These are phyloP conservation scores for Tupiocoris notatus DNA, from an alignment of 2,888 invertebrate genomes.

Conservation along the genomic window DNA sequence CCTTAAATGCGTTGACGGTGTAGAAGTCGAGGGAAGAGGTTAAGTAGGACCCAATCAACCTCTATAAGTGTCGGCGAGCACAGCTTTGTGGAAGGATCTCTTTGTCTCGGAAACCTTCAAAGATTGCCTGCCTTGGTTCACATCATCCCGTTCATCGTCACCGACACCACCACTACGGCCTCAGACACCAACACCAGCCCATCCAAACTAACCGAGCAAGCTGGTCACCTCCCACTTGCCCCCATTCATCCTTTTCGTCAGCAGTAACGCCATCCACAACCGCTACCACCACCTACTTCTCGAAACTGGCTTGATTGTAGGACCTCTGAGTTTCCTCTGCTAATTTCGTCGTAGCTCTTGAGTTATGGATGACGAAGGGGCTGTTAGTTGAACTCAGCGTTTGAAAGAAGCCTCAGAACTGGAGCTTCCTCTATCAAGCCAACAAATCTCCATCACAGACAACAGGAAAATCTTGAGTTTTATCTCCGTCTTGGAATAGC, in stretches of 20 bases:
- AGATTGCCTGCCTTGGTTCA: constrained; percentile 21
- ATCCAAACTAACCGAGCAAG: neutral
- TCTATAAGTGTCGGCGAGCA: constrained; percentile 12
- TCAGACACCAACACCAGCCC: neutral
- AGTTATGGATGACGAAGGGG: constrained; percentile 38
- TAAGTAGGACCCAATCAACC: constrained; percentile 28
- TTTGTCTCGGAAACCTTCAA: constrained; percentile 26
- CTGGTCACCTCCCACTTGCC: neutral
- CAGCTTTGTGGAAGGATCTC: constrained; percentile 27
- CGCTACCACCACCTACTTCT: neutral
- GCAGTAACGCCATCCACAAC: neutral
- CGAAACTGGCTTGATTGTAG: constrained; percentile 7
- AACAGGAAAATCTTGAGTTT: no score
- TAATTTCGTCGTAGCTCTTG: constrained; percentile 25
- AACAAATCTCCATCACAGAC: no score
- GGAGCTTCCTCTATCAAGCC: no score
- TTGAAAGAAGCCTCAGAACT: constrained; percentile 22
- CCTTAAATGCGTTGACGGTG: neutral
- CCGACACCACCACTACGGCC: neutral
- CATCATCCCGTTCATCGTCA: neutral
- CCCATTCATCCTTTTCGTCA: neutral
- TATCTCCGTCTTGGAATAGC: no score
- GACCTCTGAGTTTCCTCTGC: constrained; percentile 25
- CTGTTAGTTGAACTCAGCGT: constrained; percentile 7
- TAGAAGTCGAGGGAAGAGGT: neutral